A percentile compares a stretch with the other conserved stretches of the same genome.
These are phyloP conservation scores for Cololabis saira DNA, from an alignment of 2,113 vertebrate species.

Conservation along the genomic window DNA sequence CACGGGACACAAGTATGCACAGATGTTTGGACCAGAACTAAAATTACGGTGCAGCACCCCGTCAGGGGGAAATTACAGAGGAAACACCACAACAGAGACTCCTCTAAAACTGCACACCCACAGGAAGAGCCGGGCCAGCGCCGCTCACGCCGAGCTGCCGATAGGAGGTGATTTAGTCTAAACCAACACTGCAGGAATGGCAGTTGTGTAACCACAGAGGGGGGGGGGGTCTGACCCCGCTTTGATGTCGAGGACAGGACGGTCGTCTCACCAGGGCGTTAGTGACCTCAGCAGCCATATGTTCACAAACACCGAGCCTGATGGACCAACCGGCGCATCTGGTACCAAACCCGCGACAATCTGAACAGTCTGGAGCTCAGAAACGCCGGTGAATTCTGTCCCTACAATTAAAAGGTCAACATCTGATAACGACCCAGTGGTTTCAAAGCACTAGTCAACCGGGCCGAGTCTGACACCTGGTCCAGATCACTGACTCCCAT, in stretches of 20 bases:
- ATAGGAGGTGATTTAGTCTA: constrained; percentile 74
- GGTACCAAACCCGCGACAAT: no score
- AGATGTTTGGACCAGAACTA: constrained; percentile 51
- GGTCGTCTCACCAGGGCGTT: constrained; percentile 67
- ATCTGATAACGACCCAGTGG: no score
- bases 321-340: no score
- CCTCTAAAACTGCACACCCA: constrained; percentile 19
- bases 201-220: constrained; percentile 58
- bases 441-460: no score
- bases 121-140: constrained; percentile 40
- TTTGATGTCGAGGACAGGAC: constrained; percentile 72
- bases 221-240: constrained; percentile 36
- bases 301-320: constrained; percentile 42
- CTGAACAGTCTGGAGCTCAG: no score
- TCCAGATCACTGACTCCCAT: no score
- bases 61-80: constrained; percentile 62
- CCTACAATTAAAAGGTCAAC: no score
- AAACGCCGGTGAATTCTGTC: no score
- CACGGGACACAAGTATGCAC: constrained; percentile 27
- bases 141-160: constrained; percentile 47
- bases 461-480: no score
- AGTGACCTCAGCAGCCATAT: constrained; percentile 61
- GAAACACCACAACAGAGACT: constrained; percentile 1
- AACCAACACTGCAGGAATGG: constrained; percentile 65
- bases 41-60: constrained; percentile 58